Base-by-base conservation (phyloP, 2,888 invertebrate species). In the Eudemis profundana region DNA sequence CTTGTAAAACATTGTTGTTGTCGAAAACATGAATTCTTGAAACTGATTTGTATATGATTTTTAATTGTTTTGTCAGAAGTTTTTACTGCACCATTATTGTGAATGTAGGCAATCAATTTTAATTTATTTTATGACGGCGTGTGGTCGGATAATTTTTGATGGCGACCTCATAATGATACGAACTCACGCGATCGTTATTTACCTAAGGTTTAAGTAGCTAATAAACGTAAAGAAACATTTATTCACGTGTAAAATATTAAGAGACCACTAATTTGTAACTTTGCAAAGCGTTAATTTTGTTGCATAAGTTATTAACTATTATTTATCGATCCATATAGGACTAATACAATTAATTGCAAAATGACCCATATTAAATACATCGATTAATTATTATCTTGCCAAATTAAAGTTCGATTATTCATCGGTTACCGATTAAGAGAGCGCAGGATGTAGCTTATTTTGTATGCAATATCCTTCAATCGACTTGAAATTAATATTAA, bases 71-170 rank as follows among this genome's bases (percentile, higher is more conserved):
- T 42, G 14, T 50, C 63, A 56, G 63, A 63, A 50, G 38, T 38
- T 38, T 19, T 29, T 44, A 44, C 44, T 44, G 44, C 14, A 21
- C 27, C 38, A 38, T 59, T 62, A 53, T 8, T 47, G 14, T 61
- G 29, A 51, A 57, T 29, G 47, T 60, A 60, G 33, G 33, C 33
- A 33, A 60, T 60, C 21, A 54, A 61, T 61, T 40, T 61, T 61
- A 66, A 61, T 61, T 66, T 56, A 50, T 46, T 50, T 60, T 62
- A 72, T 71, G 70, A 70, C 73, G 69, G 68, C 71, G 72, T 75
- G 78, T 79, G 80, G 81, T 80, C 77, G 72, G 72, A 68, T 72
- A 78, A 74, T 78, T 81, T 80, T 81, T 78, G 82, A 82, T 81
- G 78, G 78, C 74, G 77, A 77, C 77, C 78, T 64, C 44, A 67